Evolutionary conservation across 2,888 invertebrate species (phyloP), one percentile per base, ranked within the genome.

Genomic region (Ceriagrion tenellum): DNA sequence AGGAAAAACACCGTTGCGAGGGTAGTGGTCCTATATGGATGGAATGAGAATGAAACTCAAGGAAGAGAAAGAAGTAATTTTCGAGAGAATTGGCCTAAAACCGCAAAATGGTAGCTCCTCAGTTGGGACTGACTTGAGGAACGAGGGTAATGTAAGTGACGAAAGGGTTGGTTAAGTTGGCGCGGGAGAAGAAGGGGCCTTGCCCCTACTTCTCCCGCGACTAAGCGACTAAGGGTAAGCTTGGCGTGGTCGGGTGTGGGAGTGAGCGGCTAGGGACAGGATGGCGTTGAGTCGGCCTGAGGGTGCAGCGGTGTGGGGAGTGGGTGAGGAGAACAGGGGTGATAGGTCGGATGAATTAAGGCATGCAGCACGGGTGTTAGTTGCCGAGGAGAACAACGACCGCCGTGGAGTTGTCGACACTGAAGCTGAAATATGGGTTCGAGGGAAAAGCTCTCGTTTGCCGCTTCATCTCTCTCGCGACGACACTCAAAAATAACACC

Each of bases 401-500:
- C 81, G 30, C 35, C 30, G 55, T 8, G 55, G n/a, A 89, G 89
- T 55, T 47, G 89, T 89, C 89, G 89, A 89, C 47, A 89, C 89
- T 89, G 89, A 89, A 89, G 89, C 55, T 89, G 89, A 89, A 89
- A 89, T 89, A 89, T 89, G 89, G 55, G 55, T 20, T 47, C 12
- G 20, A 23, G 88, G 55, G 55, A 55, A n/a, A 55, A 55, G 55
- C n/a, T 47, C 55, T 55, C 26, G 55, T 89, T 47, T 81, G 81
- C 81, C 35, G 35, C 81, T 35, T 35, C 81, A 81, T 81, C 81
- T 81, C 81, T 30, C 81, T 35, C 35, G 35, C 10, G 35, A 81
- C 35, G 35, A 30, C 20, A 23, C 81, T 81, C 26, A 35, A 35
- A 81, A 81, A 81, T 81, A 81, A 81, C 30, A 35, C 69, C 26